Evolutionary conservation across 2,888 invertebrate species (phyloP), one percentile per base, ranked within the genome.

Genomic region (Rotaria magnacalcarata): DNA sequence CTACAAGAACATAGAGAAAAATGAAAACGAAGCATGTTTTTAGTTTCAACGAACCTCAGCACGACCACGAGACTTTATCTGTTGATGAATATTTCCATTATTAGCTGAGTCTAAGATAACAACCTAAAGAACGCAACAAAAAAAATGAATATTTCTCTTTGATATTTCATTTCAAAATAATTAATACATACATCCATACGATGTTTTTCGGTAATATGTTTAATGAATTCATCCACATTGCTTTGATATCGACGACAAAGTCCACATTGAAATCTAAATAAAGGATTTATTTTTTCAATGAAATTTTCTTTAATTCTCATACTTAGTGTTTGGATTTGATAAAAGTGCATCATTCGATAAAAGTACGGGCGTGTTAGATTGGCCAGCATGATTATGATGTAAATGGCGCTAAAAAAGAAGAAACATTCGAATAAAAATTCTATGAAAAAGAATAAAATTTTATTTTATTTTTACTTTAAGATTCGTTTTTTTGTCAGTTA

Each of bases 201-300:
- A 60, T 86, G 86, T 84, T 84, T 86, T 34, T 86, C 84, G 10
- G 67, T 84, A 50, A 86, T 86, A 41, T 86, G 86, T 67, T 84
- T 86, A 19, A 84, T 86, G 84, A 86, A 86, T 60, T 86, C 84
- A 60, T 60, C 60, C 2, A 86, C 47, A 67, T 67, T 86, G 14
- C 84, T 84, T 54, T 84, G 47, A 84, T 84, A 84, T 58, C 58
- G 67, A 84, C 60, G 84, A 43, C 86, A 86, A 41, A 60, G 67
- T 27, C 86, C 86, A 67, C 86, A 86, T 84, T 86, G 86, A 84
- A 86, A 86, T 86, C 80, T 84, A 54, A 34, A 34, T 14, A 34
- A 34, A 16, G 11, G 7, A 14, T 67, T 14, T 19, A 4, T 6
- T 54, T 54, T 54, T 21, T 4, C 19, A 54, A 54, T 21, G 6